Percentiles rank a stretch among this genome's conserved stretches.
These are phyloP conservation scores for Aromia moschata DNA, from an alignment of 2,888 invertebrate genomes.

Conservation along the genomic window DNA sequence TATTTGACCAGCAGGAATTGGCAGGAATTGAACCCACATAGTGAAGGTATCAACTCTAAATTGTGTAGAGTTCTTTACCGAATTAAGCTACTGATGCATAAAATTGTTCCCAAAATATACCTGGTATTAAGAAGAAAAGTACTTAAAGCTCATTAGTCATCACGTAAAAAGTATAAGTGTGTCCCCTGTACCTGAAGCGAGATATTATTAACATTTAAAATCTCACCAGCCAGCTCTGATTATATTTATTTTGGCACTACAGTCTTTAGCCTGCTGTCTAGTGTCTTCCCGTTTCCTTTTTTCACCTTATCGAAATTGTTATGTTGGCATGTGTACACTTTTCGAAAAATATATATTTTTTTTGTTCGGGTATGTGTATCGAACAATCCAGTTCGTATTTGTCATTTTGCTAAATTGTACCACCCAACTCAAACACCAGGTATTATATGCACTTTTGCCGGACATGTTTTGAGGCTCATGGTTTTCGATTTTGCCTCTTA, in stretches of 20 bases:
- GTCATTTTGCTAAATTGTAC: conserved; percentile 5
- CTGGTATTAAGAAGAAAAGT: background rate
- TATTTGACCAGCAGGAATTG: background rate
- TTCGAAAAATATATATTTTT: conserved; percentile 10
- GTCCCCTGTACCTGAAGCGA: background rate
- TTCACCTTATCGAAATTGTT: conserved; percentile 19
- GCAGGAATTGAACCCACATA: background rate
- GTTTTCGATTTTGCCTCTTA: background rate
- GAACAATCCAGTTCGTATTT: conserved; percentile 21
- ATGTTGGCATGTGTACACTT: conserved; percentile 21
- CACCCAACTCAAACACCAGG: conserved; percentile 13
- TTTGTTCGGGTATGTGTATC: conserved; percentile 10
- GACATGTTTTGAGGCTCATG: background rate
- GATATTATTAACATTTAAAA: background rate
- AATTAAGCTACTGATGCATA: background rate
- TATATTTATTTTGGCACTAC: background rate
- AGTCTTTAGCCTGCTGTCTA: background rate
- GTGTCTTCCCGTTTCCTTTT: conserved; percentile 7
- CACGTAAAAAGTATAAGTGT: background rate
- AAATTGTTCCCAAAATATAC: background rate
- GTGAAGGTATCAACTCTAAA: background rate
- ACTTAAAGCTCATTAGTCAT: background rate
- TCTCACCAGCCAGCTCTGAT: background rate
- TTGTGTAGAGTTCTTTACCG: background rate
- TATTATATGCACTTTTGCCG: background rate